phyloP scores from a whole-genome alignment of 2,888 invertebrate genomes.

The Volucella inflata region DNA sequence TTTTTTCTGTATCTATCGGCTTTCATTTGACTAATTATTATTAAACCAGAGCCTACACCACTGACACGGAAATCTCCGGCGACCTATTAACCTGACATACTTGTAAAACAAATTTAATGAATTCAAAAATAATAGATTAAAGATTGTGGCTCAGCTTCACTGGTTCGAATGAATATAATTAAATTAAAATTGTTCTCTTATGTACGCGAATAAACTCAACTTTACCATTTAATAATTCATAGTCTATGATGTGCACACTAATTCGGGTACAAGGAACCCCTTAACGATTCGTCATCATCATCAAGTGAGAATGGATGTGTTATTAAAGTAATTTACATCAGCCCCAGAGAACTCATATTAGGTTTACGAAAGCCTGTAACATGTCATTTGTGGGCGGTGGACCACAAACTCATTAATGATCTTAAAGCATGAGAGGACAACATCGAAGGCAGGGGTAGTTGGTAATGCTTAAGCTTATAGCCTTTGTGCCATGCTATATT shows the following conservation, averaged over 20 bases:
- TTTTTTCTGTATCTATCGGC: no score
- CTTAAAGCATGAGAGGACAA: slow-evolving; percentile 4
- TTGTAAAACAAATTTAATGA: no score
- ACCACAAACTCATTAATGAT: slow-evolving; percentile 64
- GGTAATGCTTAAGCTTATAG: not conserved
- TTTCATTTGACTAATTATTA: no score
- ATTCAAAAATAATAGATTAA: not conserved
- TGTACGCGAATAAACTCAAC: slow-evolving; percentile 56
- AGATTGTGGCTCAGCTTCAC: slow-evolving; percentile 31
- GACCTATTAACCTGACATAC: no score
- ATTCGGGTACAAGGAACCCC: slow-evolving; percentile 1
- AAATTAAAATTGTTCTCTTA: slow-evolving; percentile 59
- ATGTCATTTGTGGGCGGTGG: slow-evolving; percentile 58
- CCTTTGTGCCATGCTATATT: slow-evolving; percentile 27
- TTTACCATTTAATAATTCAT: slow-evolving; percentile 67
- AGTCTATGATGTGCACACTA: slow-evolving; percentile 34
- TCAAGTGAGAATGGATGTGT: slow-evolving; percentile 39
- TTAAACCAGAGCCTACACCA: no score
- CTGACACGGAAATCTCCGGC: no score
- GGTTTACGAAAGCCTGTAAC: slow-evolving; percentile 27
- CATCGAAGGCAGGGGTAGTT: no score
- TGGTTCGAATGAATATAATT: slow-evolving; percentile 62
- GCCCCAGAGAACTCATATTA: slow-evolving; percentile 26
- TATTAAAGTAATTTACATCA: slow-evolving; percentile 66
- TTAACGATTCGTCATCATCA: slow-evolving; percentile 35